Evolutionary conservation across 2,113 vertebrate genomes (phyloP).

Genomic region (Andinoacara biseriatus): DNA sequence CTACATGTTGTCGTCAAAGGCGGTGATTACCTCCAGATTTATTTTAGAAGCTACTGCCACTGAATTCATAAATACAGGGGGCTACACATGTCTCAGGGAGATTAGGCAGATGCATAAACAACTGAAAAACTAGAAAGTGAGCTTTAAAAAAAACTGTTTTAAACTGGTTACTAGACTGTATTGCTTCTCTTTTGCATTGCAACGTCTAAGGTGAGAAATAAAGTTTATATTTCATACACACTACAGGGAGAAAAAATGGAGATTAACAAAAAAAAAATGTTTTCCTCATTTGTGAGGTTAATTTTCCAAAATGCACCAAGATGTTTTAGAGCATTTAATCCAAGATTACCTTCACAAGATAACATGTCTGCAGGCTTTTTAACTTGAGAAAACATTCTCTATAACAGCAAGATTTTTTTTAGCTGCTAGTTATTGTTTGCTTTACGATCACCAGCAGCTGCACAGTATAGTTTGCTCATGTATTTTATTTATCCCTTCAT

Average conservation of each 20-base stretch:
- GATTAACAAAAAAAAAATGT: background rate
- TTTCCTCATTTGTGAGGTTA: background rate
- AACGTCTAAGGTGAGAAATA: background rate
- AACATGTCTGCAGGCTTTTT: background rate
- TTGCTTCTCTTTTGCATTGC: background rate
- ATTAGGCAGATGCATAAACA: background rate
- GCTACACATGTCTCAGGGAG: background rate
- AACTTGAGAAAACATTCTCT: background rate
- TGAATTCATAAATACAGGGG: constrained; percentile 1
- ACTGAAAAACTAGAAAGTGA: background rate
- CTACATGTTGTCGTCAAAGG: constrained; percentile 15
- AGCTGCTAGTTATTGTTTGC: background rate
- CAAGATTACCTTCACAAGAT: background rate
- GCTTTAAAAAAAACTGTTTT: background rate
- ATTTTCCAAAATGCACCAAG: background rate
- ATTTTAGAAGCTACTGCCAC: constrained; percentile 4
- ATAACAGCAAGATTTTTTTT: background rate
- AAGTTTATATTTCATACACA: background rate
- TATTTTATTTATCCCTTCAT: constrained; percentile 23
- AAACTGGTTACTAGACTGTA: background rate
- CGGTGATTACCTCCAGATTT: constrained; percentile 39
- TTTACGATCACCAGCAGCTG: background rate
- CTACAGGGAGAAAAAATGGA: background rate
- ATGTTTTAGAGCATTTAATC: background rate
- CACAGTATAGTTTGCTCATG: constrained; percentile 17